Evolutionary conservation across 2,888 invertebrate genomes (phyloP).

Genomic region (Eustalomyia histrio): DNA sequence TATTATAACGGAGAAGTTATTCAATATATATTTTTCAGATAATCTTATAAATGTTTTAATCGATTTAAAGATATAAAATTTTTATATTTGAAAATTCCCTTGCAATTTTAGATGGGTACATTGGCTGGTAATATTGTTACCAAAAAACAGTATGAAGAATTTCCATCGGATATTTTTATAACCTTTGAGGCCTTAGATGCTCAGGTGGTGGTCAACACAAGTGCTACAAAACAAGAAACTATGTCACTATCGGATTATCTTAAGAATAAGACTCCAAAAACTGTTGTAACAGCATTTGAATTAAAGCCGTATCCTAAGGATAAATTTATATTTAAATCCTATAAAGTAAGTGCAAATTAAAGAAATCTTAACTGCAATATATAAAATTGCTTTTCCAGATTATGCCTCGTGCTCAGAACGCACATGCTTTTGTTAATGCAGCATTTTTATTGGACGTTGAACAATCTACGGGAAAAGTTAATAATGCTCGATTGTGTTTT

Average conservation of each 20-base stretch:
- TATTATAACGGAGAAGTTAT: too few species aligned
- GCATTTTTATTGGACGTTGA: constrained; percentile 84
- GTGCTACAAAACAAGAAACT: constrained; percentile 71
- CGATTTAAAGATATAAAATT: too few species aligned
- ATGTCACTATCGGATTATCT: constrained; percentile 58
- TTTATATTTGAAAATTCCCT: neutral
- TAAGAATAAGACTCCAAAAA: constrained; percentile 32
- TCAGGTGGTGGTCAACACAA: constrained; percentile 80
- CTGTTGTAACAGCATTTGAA: constrained; percentile 60
- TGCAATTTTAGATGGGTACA: constrained; percentile 81
- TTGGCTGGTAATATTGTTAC: constrained; percentile 85
- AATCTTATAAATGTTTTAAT: too few species aligned
- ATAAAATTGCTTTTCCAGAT: constrained; percentile 79
- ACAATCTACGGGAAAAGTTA: constrained; percentile 75
- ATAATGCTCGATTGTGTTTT: constrained; percentile 81
- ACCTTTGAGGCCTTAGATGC: constrained; percentile 76
- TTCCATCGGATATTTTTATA: constrained; percentile 86
- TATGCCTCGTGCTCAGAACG: constrained; percentile 86
- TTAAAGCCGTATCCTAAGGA: constrained; percentile 63
- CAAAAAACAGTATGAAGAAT: constrained; percentile 83
- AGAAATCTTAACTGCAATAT: neutral
- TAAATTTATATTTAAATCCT: constrained; percentile 64
- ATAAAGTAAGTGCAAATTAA: constrained; percentile 57
- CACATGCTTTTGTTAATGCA: constrained; percentile 87
- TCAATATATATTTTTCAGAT: too few species aligned